Evolutionary conservation across 1,140 invertebrate species (phyloP).

Genomic region (Tigriopus japonicus): DNA sequence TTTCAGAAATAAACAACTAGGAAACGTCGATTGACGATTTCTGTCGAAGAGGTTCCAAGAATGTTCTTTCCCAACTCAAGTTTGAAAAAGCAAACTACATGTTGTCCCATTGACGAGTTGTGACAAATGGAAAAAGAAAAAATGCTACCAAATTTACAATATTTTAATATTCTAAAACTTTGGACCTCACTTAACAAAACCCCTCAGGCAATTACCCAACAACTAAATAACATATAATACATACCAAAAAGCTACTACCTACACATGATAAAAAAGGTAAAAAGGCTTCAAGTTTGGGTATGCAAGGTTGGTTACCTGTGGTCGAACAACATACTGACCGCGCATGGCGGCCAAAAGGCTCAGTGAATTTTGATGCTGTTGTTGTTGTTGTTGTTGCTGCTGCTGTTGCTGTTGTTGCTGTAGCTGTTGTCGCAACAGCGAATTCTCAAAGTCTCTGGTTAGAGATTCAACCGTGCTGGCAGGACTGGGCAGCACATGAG

Average conservation of each 20-base stretch:
- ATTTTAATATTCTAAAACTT: no score
- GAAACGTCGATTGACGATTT: no score
- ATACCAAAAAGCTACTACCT: not conserved
- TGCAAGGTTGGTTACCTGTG: slow-evolving; percentile 5
- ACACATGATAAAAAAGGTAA: not conserved
- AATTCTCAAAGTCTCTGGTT: not conserved
- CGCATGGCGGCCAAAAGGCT: slow-evolving; percentile 4
- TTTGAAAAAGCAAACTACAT: no score
- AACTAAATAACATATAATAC: not conserved
- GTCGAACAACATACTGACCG: slow-evolving; percentile 13
- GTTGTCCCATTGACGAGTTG: no score
- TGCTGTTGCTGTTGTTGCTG: no score
- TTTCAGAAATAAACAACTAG: no score
- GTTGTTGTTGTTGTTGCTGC: no score
- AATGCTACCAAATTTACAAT: no score
- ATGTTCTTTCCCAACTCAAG: no score
- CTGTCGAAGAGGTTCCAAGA: no score
- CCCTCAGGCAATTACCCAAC: not conserved
- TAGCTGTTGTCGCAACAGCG: no score
- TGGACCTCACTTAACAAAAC: not conserved
- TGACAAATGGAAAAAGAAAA: no score
- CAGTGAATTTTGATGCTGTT: not conserved
- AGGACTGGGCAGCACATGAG: not conserved
- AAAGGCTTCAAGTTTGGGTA: not conserved
- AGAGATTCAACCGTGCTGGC: not conserved